These are phyloP conservation scores for Pandion haliaetus DNA, from an alignment of 2,113 vertebrate species.

Conservation along the genomic window DNA sequence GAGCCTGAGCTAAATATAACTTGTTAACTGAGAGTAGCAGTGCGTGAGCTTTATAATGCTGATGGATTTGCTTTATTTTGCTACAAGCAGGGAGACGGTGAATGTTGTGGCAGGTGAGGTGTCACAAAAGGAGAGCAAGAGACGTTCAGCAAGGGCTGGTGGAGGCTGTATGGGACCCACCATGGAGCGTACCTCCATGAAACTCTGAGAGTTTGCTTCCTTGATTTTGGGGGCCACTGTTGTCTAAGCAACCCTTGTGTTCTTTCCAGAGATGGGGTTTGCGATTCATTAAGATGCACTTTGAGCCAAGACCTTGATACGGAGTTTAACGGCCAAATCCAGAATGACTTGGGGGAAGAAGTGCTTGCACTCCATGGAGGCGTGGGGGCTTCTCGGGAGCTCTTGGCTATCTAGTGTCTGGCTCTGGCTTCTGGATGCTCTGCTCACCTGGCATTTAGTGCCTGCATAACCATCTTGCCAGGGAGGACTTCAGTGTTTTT, in stretches of 20 bases:
- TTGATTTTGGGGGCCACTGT: background rate
- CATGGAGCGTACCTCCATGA: accelerated
- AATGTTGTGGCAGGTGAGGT: background rate
- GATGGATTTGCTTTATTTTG: slow-evolving; percentile 5
- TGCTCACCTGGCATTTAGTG: background rate
- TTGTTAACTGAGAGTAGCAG: slow-evolving; percentile 2
- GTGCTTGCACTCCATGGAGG: accelerated
- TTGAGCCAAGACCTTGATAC: background rate
- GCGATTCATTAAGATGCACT: accelerated
- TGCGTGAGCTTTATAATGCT: background rate
- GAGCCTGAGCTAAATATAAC: slow-evolving; percentile 46
- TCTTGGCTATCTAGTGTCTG: accelerated
- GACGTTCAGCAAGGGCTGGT: background rate
- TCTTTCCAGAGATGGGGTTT: background rate
- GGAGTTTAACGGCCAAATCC: background rate
- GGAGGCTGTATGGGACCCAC: background rate
- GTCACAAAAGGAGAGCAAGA: background rate
- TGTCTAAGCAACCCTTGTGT: accelerated
- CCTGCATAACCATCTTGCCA: background rate
- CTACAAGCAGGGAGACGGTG: background rate
- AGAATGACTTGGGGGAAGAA: background rate
- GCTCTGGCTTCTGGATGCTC: background rate
- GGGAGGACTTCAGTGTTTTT: background rate
- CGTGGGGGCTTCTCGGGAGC: accelerated
- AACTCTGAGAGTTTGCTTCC: background rate